A percentile compares a stretch with the other conserved stretches of the same genome.
These are phyloP conservation scores for Brachionus paranguensis DNA, from an alignment of 1,140 invertebrate genomes.

Conservation along the genomic window DNA sequence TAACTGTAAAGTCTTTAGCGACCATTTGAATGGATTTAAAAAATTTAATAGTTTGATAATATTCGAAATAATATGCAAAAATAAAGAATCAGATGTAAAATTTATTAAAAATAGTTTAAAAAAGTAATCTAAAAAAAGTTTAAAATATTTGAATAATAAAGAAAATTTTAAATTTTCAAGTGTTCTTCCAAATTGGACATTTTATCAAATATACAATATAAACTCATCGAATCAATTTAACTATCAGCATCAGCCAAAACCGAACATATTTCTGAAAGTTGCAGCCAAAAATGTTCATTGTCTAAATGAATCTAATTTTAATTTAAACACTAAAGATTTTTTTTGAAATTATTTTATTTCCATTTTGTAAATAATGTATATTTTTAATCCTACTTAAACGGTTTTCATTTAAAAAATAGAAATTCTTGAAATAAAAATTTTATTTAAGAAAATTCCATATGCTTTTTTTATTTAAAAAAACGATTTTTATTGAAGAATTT, in stretches of 20 bases:
- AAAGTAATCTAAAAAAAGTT: neutral
- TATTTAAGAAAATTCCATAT: no score
- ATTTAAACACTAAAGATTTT: neutral
- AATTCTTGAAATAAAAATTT: neutral
- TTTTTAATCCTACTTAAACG: neutral
- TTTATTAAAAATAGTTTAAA: constrained; percentile 22
- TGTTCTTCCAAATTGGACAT: neutral
- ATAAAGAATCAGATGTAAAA: constrained; percentile 9
- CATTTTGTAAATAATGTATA: neutral
- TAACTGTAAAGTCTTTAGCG: neutral
- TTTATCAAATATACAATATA: constrained; percentile 2
- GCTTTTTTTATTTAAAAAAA: neutral
- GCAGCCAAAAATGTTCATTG: neutral
- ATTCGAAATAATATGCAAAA: constrained; percentile 1
- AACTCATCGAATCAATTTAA: neutral
- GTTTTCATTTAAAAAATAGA: neutral
- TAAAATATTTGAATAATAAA: neutral
- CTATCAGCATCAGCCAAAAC: neutral
- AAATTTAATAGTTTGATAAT: neutral
- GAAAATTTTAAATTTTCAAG: neutral
- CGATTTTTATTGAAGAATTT: no score
- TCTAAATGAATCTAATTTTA: neutral
- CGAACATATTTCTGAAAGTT: neutral
- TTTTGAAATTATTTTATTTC: neutral
- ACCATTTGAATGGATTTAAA: neutral